A percentile compares a stretch with the other conserved stretches of the same genome.
phyloP scores from a whole-genome alignment of 2,797 vertebrate genomes.

The Myripristis jacobus region DNA sequence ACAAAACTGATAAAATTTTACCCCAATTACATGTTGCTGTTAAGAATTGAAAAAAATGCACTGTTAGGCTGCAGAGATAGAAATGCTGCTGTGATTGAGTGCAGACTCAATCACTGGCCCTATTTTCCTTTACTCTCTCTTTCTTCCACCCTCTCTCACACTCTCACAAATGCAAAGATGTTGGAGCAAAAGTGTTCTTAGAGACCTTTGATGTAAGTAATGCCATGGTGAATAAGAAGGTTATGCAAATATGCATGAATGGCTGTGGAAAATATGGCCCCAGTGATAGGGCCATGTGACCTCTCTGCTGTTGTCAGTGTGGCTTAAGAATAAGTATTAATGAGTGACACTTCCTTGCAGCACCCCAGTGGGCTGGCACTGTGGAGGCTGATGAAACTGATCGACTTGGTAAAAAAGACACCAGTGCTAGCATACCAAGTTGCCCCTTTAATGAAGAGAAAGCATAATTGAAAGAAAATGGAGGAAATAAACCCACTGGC shows the following conservation, averaged over 20 bases:
- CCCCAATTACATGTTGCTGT: background rate
- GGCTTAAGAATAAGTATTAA: conserved; percentile 44
- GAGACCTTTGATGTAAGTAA: conserved; percentile 66
- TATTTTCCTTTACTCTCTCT: background rate
- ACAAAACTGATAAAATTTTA: background rate
- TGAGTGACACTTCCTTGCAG: conserved; percentile 28
- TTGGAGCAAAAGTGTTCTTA: conserved; percentile 51
- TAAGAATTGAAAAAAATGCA: background rate
- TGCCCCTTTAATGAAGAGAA: conserved; percentile 21
- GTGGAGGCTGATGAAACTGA: conserved; percentile 19
- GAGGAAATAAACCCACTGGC: conserved; percentile 9
- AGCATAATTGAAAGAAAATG: conserved; percentile 25
- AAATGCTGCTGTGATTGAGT: background rate
- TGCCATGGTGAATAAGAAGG: conserved; percentile 51
- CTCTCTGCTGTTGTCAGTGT: conserved; percentile 32
- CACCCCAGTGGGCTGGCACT: background rate
- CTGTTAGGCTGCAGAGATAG: background rate
- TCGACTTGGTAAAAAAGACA: conserved; percentile 4
- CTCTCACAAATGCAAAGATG: conserved; percentile 33
- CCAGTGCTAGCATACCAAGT: background rate
- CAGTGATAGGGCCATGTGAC: conserved; percentile 42
- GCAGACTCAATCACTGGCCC: conserved; percentile 2
- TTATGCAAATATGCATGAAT: conserved; percentile 64
- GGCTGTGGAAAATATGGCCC: conserved; percentile 29
- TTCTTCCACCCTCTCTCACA: background rate